phyloP scores from a whole-genome alignment of 2,888 invertebrate genomes.

The Agonum fuliginosum region DNA sequence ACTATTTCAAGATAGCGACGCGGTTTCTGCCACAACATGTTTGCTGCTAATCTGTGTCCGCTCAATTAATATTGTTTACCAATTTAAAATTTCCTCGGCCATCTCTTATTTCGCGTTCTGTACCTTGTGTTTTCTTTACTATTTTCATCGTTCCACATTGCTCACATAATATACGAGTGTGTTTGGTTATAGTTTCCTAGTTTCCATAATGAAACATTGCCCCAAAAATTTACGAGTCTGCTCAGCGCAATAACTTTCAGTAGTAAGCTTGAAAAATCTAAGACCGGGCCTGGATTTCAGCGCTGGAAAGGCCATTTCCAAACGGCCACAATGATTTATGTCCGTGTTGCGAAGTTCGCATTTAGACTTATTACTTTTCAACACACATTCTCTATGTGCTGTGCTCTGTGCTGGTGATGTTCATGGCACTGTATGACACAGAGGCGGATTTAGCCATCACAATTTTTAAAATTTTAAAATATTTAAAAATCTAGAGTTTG shows the following conservation, averaged over 20 bases:
- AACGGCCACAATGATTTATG: conserved; percentile 48
- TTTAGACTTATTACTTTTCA: conserved; percentile 66
- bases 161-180: too few relatives aligned
- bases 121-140: too few relatives aligned
- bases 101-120: too few relatives aligned
- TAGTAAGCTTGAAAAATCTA: conserved; percentile 1
- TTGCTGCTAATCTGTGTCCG: too few relatives aligned
- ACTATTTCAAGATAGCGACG: too few relatives aligned
- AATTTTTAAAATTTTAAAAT: too few relatives aligned
- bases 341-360: conserved; percentile 59
- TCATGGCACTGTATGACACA: background rate
- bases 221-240: background rate
- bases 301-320: conserved; percentile 20
- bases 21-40: too few relatives aligned
- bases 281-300: conserved; percentile 8
- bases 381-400: conserved; percentile 64
- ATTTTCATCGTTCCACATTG: too few relatives aligned
- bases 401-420: background rate
- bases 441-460: background rate
- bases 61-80: too few relatives aligned
- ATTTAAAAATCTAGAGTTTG: too few relatives aligned
- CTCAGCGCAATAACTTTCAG: conserved; percentile 2
- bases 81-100: too few relatives aligned
- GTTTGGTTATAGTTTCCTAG: background rate
- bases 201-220: background rate